phyloP scores from a whole-genome alignment of 2,113 vertebrate genomes.

The Xiphophorus couchianus region DNA sequence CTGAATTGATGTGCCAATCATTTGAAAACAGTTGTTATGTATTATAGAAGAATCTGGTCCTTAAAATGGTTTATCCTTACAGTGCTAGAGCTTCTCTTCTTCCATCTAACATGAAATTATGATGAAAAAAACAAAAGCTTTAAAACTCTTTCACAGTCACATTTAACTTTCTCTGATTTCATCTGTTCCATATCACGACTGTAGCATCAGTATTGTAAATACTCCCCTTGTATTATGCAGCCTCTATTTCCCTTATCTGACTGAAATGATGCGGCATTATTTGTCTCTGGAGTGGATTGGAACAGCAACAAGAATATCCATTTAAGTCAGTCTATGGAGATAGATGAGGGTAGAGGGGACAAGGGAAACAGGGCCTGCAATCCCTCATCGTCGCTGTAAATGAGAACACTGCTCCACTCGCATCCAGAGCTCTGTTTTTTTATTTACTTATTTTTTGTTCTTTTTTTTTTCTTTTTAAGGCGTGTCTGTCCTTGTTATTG shows the following conservation, averaged over 20 bases:
- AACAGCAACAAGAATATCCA: slow-evolving; percentile 78
- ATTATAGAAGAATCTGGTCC: background rate
- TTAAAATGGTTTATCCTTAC: background rate
- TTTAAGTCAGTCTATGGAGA: slow-evolving; percentile 77
- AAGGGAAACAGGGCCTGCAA: slow-evolving; percentile 60
- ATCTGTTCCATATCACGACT: slow-evolving; percentile 40
- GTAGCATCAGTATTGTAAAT: slow-evolving; percentile 37
- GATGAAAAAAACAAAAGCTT: slow-evolving; percentile 20
- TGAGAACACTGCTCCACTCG: slow-evolving; percentile 34
- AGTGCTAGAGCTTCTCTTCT: background rate
- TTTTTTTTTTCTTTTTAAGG: slow-evolving; percentile 22
- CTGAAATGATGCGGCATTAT: slow-evolving; percentile 77
- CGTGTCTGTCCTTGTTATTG: slow-evolving; percentile 63
- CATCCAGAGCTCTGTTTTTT: slow-evolving; percentile 56
- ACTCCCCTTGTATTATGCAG: slow-evolving; percentile 59
- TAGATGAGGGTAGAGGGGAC: slow-evolving; percentile 74
- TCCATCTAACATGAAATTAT: background rate
- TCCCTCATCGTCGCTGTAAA: slow-evolving; percentile 44
- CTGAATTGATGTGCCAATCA: background rate
- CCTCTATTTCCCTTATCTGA: slow-evolving; percentile 75
- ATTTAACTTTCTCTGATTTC: slow-evolving; percentile 26
- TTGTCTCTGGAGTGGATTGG: slow-evolving; percentile 74
- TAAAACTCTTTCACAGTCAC: slow-evolving; percentile 15
- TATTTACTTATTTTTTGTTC: too few species aligned
- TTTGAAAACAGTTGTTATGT: too few species aligned